phyloP scores from a whole-genome alignment of 1,140 invertebrate species.

The Anastrepha obliqua region DNA sequence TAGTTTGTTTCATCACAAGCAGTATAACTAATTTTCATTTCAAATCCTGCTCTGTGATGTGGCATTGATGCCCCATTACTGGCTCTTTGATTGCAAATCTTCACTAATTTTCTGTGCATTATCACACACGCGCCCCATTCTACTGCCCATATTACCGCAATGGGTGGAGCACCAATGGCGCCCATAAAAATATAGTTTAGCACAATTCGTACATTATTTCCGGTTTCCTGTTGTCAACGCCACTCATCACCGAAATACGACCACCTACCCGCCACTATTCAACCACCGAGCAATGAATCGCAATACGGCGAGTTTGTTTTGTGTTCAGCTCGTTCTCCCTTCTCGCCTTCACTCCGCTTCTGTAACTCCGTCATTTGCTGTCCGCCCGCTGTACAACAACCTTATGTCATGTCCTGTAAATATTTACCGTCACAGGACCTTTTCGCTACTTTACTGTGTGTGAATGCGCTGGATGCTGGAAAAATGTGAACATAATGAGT shows the following conservation, averaged over 20 bases:
- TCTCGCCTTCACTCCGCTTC: neutral
- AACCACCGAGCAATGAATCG: neutral
- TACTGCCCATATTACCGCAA: neutral
- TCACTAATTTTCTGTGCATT: slow-evolving; percentile 39
- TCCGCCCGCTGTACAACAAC: neutral
- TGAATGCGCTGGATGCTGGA: neutral
- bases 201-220: slow-evolving; percentile 52
- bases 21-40: no score
- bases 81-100: neutral
- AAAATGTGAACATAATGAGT: slow-evolving; percentile 51
- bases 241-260: neutral
- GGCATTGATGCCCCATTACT: neutral
- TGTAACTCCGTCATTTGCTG: neutral
- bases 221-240: slow-evolving; percentile 37
- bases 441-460: neutral
- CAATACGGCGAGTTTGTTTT: no score
- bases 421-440: slow-evolving; percentile 36
- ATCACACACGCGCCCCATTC: neutral
- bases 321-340: neutral
- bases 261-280: neutral
- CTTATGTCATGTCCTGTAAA: slow-evolving; percentile 31
- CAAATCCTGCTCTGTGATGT: neutral
- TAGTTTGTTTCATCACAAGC: no score
- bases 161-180: neutral
- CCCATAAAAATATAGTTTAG: slow-evolving; percentile 47